Evolutionary conservation across 1,140 invertebrate genomes (phyloP), one percentile per base, ranked within the genome.

Genomic region (Lanistes nyassanus): DNA sequence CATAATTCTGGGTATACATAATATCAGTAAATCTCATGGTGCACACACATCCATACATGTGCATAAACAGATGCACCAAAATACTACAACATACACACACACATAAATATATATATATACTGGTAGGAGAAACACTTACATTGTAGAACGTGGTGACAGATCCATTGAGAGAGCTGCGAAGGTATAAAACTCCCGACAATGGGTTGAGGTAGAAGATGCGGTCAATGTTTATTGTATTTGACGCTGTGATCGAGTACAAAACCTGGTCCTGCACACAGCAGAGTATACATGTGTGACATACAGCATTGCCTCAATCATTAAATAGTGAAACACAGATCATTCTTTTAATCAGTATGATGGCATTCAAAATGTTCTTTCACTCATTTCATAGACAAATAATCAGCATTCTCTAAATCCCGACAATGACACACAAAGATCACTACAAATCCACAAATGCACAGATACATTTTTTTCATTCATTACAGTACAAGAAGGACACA

Each of bases 221-320:
- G n/a, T 64, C 47, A 51, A 74, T 60, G 4, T 34, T 73, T 29
- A 55, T 39, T 29, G 73, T 74, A 26, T 51, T 72, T 36, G 62
- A 37, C 3, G 47, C n/a, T 19, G 75, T n/a, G 13, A 80, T 21
- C 11, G 29, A 69, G 65, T 81, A 81, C 0, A 23, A 3, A 3
- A 79, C 5, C 19, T 36, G 39, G 69, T 82, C 79, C 79, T 82
- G 72, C 19, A 78, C 39, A 53, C 23, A 74, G 72, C 36, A 71
- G 13, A 36, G 31, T 21, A 64, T 1, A 29, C 26, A 39, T 75
- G 1, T 31, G 42, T 47, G 42, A 47, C n/a, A n/a, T n/a, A n/a
- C n/a, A n/a, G n/a, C n/a, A n/a, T n/a, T n/a, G n/a, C n/a, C n/a
- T n/a, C n/a, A n/a, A n/a, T n/a, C n/a, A n/a, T n/a, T n/a, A n/a